Evolutionary conservation across 2,113 vertebrate species (phyloP).

Genomic region (Cromileptes altivelis): DNA sequence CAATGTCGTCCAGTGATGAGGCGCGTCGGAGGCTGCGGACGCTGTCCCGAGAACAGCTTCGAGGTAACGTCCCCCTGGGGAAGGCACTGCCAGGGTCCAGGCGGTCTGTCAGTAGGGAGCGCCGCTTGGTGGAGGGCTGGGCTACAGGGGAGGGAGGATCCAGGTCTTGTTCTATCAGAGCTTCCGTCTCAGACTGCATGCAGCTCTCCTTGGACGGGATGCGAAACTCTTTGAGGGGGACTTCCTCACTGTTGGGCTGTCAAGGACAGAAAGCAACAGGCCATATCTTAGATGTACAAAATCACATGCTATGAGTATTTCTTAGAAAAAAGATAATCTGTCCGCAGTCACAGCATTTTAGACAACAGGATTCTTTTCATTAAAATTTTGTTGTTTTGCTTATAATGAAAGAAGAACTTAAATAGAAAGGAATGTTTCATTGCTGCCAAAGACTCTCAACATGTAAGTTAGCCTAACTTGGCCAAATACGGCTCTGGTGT

Average conservation of each 20-base stretch:
- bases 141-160: conserved; percentile 72
- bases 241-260: conserved; percentile 87
- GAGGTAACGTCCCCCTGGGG: conserved; percentile 79
- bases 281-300: neutral
- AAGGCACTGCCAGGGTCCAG: conserved; percentile 80
- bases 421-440: conserved; percentile 27
- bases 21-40: conserved; percentile 88
- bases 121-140: conserved; percentile 72
- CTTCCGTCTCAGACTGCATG: conserved; percentile 89
- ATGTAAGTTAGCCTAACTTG: neutral
- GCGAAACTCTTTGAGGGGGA: conserved; percentile 89
- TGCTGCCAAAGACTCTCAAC: neutral
- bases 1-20: conserved; percentile 91
- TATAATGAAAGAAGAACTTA: neutral
- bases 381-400: no score
- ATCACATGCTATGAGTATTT: neutral
- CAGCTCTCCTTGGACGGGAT: conserved; percentile 86
- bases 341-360: neutral
- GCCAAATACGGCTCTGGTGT: conserved; percentile 8
- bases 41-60: conserved; percentile 80
- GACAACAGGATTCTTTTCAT: no score
- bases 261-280: neutral
- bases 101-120: conserved; percentile 73
- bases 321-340: neutral
- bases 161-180: conserved; percentile 88